These are phyloP conservation scores for Trichopria drosophilae DNA, from an alignment of 2,888 invertebrate genomes.

Conservation along the genomic window DNA sequence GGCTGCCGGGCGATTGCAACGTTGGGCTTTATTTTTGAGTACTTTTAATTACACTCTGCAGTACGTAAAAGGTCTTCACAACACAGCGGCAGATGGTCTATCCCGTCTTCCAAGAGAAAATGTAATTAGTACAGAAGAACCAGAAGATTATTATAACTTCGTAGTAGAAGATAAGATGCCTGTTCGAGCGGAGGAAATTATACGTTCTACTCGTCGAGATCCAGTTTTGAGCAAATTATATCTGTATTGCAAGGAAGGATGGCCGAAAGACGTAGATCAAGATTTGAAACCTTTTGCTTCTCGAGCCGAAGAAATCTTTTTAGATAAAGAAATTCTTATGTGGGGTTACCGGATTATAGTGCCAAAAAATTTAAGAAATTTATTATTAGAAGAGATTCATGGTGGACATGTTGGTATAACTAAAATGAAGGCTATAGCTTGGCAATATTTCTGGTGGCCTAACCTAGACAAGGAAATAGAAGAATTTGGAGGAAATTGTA, in stretches of 20 bases:
- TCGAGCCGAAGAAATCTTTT: too few relatives aligned
- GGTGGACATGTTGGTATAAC: too few relatives aligned
- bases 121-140: conserved; percentile 21
- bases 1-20: conserved; percentile 45
- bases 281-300: too few relatives aligned
- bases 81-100: conserved; percentile 27
- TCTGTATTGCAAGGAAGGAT: conserved; percentile 11
- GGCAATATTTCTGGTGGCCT: too few relatives aligned
- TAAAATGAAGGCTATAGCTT: too few relatives aligned
- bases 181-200: conserved; percentile 9
- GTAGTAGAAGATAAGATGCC: conserved; percentile 18
- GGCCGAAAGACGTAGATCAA: too few relatives aligned
- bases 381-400: too few relatives aligned
- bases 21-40: conserved; percentile 41
- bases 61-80: conserved; percentile 24
- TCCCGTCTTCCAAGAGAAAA: conserved; percentile 26
- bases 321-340: too few relatives aligned
- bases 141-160: conserved; percentile 22
- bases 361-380: too few relatives aligned
- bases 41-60: conserved; percentile 35
- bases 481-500: too few relatives aligned
- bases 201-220: conserved; percentile 3
- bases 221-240: conserved; percentile 13
- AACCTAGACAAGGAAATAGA: too few relatives aligned
- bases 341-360: too few relatives aligned